Percentiles rank a stretch among this genome's conserved stretches.
Conservation (phyloP, 2,888 invertebrate species). For the Aelia acuminata region DNA sequence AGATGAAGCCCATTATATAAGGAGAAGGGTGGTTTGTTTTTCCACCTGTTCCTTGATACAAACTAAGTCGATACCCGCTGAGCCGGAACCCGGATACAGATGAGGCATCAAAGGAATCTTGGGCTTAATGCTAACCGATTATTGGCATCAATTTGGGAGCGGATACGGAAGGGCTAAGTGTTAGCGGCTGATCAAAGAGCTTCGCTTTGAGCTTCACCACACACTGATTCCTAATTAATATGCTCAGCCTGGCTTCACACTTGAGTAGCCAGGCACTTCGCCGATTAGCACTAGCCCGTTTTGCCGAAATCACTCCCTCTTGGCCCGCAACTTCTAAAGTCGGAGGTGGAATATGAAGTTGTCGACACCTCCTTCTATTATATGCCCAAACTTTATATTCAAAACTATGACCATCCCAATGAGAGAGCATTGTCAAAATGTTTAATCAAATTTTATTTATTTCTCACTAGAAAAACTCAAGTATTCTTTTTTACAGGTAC, state of each 20-base stretch:
- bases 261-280: not conserved
- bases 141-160: not conserved
- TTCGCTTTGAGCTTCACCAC: not conserved
- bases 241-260: not conserved
- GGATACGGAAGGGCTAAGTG: not conserved
- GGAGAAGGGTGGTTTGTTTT: not conserved
- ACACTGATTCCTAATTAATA: not conserved
- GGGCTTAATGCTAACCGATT: not conserved
- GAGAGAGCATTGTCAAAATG: too few species aligned
- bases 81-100: not conserved
- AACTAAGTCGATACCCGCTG: not conserved
- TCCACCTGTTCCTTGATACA: not conserved
- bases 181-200: not conserved
- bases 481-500: too few species aligned
- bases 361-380: not conserved
- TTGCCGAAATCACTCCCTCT: not conserved
- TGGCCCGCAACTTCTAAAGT: not conserved
- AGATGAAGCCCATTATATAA: too few species aligned
- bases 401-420: too few species aligned
- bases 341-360: not conserved
- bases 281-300: not conserved
- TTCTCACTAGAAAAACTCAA: too few species aligned
- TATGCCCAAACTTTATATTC: too few species aligned
- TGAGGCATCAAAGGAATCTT: not conserved
- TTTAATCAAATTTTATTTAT: too few species aligned